Conservation (phyloP, 2,797 vertebrate genomes). For the Diceros bicornis region DNA sequence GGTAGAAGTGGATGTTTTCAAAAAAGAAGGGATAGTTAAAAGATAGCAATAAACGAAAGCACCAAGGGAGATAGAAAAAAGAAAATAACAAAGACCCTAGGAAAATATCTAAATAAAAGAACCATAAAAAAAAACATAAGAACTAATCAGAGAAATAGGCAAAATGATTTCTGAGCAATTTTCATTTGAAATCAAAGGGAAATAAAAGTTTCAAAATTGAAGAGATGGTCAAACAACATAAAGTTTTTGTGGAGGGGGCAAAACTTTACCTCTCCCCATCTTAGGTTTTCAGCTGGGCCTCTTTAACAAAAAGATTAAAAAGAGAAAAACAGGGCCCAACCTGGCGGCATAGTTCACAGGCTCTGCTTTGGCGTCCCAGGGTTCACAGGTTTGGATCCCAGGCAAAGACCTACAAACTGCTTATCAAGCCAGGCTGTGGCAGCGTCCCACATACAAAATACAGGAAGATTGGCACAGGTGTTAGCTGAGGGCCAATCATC, state of each 20-base stretch:
- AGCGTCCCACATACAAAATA: too few relatives aligned
- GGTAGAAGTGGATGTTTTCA: neutral
- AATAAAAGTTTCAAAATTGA: neutral
- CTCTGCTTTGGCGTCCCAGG: too few relatives aligned
- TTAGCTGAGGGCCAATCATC: too few relatives aligned
- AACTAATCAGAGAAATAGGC: neutral
- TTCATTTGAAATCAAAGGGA: neutral
- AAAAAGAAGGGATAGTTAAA: neutral
- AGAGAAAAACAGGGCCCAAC: neutral
- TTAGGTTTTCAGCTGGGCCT: neutral
- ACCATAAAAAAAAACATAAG: neutral
- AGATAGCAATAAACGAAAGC: neutral
- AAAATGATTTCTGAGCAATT: constrained; percentile 12
- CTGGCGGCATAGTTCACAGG: too few relatives aligned
- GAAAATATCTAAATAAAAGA: neutral
- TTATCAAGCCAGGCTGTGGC: too few relatives aligned
- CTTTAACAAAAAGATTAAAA: neutral
- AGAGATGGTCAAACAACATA: neutral
- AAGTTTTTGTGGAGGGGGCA: neutral
- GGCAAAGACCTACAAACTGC: too few relatives aligned
- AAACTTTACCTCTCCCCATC: neutral
- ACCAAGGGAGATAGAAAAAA: neutral
- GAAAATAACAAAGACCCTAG: neutral
- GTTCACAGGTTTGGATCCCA: too few relatives aligned
- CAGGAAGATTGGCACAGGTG: too few relatives aligned